Conservation (phyloP, 2,113 vertebrate genomes). For the Perognathus longimembris region DNA sequence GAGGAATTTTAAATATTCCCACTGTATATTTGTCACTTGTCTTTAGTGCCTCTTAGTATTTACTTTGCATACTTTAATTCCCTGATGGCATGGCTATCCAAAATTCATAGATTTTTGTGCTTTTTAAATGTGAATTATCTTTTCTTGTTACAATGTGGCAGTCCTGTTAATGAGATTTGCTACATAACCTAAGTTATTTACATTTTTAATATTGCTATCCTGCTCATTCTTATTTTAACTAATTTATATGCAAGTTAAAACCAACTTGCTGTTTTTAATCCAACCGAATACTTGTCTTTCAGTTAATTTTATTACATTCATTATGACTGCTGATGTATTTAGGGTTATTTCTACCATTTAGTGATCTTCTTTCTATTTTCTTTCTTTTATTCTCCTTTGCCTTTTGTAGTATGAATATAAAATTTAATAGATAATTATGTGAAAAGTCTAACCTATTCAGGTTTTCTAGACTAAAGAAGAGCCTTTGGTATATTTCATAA, state of each 20-base stretch:
- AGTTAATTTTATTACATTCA: not conserved
- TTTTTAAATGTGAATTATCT: not conserved
- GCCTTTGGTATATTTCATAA: not conserved
- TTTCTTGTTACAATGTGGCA: not conserved
- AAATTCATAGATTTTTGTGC: not conserved
- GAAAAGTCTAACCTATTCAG: not conserved
- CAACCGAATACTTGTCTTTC: not conserved
- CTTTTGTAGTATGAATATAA: not conserved
- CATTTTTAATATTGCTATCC: conserved; percentile 26
- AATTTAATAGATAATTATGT: not conserved
- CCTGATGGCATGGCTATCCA: not conserved
- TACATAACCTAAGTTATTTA: not conserved
- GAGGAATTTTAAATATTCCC: not conserved
- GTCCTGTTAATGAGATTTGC: conserved; percentile 24
- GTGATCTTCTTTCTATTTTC: not conserved
- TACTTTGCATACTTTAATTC: not conserved
- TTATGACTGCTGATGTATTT: not conserved
- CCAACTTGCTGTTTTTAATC: not conserved
- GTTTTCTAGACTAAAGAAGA: not conserved
- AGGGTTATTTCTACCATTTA: not conserved
- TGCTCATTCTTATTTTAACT: conserved; percentile 13
- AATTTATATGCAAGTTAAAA: not conserved
- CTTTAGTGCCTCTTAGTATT: not conserved
- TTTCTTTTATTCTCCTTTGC: not conserved
- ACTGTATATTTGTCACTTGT: not conserved